These are phyloP conservation scores for Tauraco hartlaubi DNA, from an alignment of 2,797 vertebrate genomes.

Conservation along the genomic window DNA sequence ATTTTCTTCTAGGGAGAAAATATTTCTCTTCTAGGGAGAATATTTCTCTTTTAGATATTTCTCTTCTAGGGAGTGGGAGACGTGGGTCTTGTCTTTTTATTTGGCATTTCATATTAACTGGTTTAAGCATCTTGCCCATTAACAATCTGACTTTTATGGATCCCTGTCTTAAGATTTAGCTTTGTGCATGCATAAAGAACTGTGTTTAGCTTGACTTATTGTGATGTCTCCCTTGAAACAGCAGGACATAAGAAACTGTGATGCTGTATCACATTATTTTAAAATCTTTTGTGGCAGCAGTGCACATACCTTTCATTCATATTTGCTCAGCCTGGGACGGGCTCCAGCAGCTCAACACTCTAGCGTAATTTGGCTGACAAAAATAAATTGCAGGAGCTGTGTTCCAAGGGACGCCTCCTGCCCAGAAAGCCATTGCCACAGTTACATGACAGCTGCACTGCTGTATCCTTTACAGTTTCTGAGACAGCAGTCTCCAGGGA, in stretches of 20 bases:
- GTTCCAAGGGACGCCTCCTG: not conserved
- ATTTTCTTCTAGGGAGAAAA: too few relatives aligned
- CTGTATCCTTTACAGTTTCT: not conserved
- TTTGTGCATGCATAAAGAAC: not conserved
- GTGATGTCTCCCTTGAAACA: not conserved
- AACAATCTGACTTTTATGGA: not conserved
- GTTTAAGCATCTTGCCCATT: not conserved
- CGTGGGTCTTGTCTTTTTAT: not conserved
- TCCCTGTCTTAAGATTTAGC: not conserved
- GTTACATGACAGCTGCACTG: not conserved
- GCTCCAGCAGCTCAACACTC: not conserved
- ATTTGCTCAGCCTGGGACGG: not conserved
- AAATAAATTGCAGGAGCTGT: constrained; percentile 26
- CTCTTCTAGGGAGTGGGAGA: not conserved
- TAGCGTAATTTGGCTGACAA: not conserved
- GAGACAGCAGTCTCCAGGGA: not conserved
- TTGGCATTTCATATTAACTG: not conserved
- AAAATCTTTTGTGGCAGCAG: not conserved
- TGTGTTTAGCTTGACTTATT: not conserved
- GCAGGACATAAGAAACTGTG: not conserved
- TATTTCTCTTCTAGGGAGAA: too few relatives aligned
- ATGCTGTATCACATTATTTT: not conserved
- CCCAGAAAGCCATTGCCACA: not conserved
- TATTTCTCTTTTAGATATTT: not conserved
- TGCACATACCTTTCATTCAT: constrained; percentile 25